Evolutionary conservation across 2,797 vertebrate genomes (phyloP), one percentile per base, ranked within the genome.

Genomic region (Thalassophryne amazonica): DNA sequence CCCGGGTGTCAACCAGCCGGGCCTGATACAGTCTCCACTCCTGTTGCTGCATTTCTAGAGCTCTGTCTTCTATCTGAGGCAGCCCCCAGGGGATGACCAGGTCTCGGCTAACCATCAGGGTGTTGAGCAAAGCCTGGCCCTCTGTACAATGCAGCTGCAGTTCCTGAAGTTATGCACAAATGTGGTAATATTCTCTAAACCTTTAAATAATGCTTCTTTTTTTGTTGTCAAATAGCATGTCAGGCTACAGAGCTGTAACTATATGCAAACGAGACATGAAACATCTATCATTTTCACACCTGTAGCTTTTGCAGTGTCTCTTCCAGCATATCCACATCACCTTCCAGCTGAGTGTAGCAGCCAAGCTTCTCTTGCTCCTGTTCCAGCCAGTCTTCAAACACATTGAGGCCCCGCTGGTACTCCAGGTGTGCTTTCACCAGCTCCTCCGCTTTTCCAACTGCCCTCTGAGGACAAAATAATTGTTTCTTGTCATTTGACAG

Each of bases 21-120:
- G 90, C 91, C 77, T 96, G 97, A 80, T 97, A 97, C 39, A 86
- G 67, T 67, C 91, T 92, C 97, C 97, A 98, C 37, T 98, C 95
- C 60, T 94, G 94, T 58, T 89, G 90, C 16, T 92, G 65, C 0
- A 92, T 93, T 77, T 98, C 97, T 55, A 98, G 60, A 0, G 81
- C 83, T 24, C 97, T 78, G 46, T 98, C 95, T 73, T 99, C 97
- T 1, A 90, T 87, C 69, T 96, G 95, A 1, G 96, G 95, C 31
- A 90, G 76, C 0, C 97, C 96, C 64, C 92, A 93, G 0, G 89
- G 90, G 41, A 93, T 84, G 48, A 98, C 92, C 9, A 93, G 88
- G 42, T 99, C 97, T 33, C 96, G 90, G 68, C 87, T 83, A 30
- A 86, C 86, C 58, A 95, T 78, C 12, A 90, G 79, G 1, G 91